Conservation (phyloP, 2,797 vertebrate genomes). For the Gymnocypris eckloni region DNA sequence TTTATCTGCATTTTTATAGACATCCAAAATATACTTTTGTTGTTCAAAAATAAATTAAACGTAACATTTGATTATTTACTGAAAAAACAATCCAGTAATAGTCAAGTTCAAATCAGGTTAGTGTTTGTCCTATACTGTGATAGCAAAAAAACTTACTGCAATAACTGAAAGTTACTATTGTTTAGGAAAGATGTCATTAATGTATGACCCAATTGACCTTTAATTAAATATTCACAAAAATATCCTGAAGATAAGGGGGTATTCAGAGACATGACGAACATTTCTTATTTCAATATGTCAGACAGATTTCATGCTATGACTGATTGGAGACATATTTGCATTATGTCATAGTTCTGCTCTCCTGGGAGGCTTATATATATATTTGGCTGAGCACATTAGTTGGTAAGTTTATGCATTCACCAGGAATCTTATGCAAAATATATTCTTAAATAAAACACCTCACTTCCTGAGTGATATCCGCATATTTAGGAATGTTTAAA, state of each 20-base stretch:
- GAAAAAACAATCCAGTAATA: background rate
- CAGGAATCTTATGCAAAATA: conserved; percentile 34
- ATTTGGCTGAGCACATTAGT: conserved; percentile 21
- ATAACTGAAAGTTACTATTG: background rate
- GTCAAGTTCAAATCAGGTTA: background rate
- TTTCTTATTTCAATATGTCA: conserved; percentile 57
- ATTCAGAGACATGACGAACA: conserved; percentile 47
- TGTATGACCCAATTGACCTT: conserved; percentile 30
- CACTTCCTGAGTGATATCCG: background rate
- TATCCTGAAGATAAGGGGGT: conserved; percentile 24
- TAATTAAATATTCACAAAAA: conserved; percentile 37
- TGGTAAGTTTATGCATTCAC: conserved; percentile 27
- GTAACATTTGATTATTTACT: background rate
- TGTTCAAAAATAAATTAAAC: background rate
- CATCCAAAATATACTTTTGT: background rate
- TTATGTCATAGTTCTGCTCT: conserved; percentile 44
- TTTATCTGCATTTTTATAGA: background rate
- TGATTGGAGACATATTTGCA: conserved; percentile 53
- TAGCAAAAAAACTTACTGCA: background rate
- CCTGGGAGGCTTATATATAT: conserved; percentile 43
- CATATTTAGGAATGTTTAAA: background rate
- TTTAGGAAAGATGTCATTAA: conserved; percentile 11
- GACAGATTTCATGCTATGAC: conserved; percentile 52
- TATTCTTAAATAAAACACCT: conserved; percentile 24
- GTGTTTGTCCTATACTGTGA: no score